phyloP scores from a whole-genome alignment of 2,797 vertebrate genomes.

The Ciconia nigra region DNA sequence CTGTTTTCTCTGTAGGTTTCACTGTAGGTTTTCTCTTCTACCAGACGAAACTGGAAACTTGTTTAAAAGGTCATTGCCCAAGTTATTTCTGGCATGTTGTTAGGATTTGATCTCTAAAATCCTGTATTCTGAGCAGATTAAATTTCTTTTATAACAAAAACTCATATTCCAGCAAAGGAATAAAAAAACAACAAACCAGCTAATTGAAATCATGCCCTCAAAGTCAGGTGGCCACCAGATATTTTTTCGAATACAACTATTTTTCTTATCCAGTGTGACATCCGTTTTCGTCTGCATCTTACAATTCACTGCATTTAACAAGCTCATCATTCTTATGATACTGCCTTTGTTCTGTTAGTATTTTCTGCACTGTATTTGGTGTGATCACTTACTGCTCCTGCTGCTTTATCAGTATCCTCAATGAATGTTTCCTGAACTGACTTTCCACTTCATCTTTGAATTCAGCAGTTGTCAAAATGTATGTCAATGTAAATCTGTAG shows the following conservation, averaged over 20 bases:
- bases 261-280: not conserved
- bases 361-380: conserved; percentile 17
- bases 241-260: not conserved
- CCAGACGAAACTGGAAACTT: not conserved
- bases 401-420: not conserved
- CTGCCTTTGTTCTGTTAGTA: not conserved
- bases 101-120: not conserved
- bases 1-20: not conserved
- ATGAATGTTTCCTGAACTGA: not conserved
- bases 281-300: not conserved
- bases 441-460: conserved; percentile 14
- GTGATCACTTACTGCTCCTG: conserved; percentile 10
- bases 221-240: not conserved
- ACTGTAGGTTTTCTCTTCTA: not conserved
- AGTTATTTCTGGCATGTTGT: not conserved
- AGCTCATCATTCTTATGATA: not conserved
- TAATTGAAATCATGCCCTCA: not conserved
- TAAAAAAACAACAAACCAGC: not conserved
- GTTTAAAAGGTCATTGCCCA: not conserved
- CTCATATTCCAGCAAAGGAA: not conserved
- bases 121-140: not conserved
- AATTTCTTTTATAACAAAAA: not conserved
- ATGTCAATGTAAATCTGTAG: not conserved
- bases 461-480: not conserved
- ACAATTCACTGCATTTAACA: not conserved